Evolutionary conservation across 1,140 invertebrate genomes (phyloP).

Genomic region (Drosophila busckii): DNA sequence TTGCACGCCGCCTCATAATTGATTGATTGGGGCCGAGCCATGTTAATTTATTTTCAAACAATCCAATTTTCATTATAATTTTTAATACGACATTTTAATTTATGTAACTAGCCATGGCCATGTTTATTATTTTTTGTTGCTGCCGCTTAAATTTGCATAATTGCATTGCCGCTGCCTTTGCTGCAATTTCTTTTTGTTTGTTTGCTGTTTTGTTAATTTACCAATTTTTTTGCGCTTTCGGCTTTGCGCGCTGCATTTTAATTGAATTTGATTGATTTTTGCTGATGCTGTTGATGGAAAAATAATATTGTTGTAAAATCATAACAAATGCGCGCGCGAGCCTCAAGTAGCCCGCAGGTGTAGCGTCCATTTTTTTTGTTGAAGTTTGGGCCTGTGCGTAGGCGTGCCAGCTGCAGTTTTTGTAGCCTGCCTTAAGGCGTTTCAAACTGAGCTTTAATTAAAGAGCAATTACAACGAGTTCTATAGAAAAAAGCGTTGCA

Average conservation of each 20-base stretch:
- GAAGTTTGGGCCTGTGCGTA: conserved; percentile 30
- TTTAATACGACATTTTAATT: conserved; percentile 36
- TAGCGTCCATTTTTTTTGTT: neutral
- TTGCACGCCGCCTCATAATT: conserved; percentile 21
- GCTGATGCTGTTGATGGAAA: conserved; percentile 69
- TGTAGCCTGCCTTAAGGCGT: too few relatives aligned
- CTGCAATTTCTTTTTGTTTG: conserved; percentile 11
- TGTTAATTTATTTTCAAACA: conserved; percentile 41
- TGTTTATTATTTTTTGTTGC: conserved; percentile 24
- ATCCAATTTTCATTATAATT: conserved; percentile 42
- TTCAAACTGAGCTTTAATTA: too few relatives aligned
- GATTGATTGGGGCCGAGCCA: conserved; percentile 47
- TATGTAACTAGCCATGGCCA: conserved; percentile 6
- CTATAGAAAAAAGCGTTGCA: too few relatives aligned
- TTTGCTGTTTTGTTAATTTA: conserved; percentile 28
- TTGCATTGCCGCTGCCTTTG: conserved; percentile 33
- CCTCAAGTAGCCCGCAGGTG: neutral
- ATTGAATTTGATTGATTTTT: conserved; percentile 77
- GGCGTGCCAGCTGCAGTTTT: conserved; percentile 75
- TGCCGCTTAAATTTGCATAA: conserved; percentile 47
- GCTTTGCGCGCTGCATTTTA: conserved; percentile 63
- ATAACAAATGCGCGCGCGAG: conserved; percentile 33
- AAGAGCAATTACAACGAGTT: too few relatives aligned
- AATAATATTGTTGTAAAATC: conserved; percentile 77
- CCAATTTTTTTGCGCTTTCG: conserved; percentile 40